These are phyloP conservation scores for Acleris emargana DNA, from an alignment of 2,888 invertebrate species.

Conservation along the genomic window DNA sequence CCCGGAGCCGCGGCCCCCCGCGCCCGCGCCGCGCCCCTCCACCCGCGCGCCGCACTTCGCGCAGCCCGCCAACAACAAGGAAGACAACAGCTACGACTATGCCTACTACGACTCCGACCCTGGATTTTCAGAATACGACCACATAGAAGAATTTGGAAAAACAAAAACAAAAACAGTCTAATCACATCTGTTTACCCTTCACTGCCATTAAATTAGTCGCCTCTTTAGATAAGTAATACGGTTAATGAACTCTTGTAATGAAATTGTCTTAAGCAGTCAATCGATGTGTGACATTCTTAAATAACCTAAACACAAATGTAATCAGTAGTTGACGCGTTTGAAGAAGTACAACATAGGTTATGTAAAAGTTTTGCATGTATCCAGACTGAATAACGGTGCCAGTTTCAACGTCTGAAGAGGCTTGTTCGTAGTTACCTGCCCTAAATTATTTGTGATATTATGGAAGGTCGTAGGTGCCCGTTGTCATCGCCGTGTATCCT, in stretches of 20 bases:
- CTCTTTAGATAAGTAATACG: conserved; percentile 60
- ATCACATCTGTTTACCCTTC: conserved; percentile 47
- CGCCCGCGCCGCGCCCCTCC: conserved; percentile 47
- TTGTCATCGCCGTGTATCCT: conserved; percentile 45
- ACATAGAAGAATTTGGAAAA: conserved; percentile 86
- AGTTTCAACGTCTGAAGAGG: conserved; percentile 60
- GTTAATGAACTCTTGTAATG: conserved; percentile 9
- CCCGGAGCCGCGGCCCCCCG: conserved; percentile 43
- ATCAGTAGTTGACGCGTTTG: conserved; percentile 3
- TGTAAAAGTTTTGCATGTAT: conserved; percentile 36
- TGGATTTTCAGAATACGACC: conserved; percentile 83
- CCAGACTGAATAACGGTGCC: conserved; percentile 41
- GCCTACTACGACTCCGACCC: conserved; percentile 91
- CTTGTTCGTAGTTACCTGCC: conserved; percentile 68
- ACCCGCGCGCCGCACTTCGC: conserved; percentile 57
- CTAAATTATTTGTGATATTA: conserved; percentile 82
- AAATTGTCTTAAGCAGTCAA: conserved; percentile 2
- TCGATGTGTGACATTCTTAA: background rate
- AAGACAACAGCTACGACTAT: conserved; percentile 91
- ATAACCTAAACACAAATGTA: conserved; percentile 12
- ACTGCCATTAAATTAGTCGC: conserved; percentile 80
- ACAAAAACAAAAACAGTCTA: conserved; percentile 73
- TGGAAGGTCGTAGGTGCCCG: conserved; percentile 51
- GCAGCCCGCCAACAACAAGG: conserved; percentile 82
- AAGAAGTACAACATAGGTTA: conserved; percentile 12